Conservation (phyloP, 2,797 vertebrate species). For the Psittacula echo region DNA sequence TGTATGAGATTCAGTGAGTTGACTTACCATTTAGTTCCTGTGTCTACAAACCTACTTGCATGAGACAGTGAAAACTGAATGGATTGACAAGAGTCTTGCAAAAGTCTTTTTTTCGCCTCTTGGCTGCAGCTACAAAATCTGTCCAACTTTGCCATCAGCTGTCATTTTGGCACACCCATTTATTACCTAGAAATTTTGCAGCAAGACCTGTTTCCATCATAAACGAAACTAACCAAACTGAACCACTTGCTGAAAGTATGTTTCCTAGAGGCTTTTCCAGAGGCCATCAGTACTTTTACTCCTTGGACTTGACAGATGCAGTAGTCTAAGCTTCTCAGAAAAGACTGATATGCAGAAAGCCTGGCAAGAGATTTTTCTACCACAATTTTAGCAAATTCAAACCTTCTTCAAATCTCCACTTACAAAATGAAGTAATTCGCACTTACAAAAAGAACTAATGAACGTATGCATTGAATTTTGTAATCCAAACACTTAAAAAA, state of each 20-base stretch:
- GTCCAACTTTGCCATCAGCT: neutral
- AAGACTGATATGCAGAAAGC: neutral
- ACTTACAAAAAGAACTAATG: neutral
- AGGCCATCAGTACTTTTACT: neutral
- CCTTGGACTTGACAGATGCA: neutral
- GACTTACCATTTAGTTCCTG: conserved; percentile 51
- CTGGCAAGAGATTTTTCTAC: neutral
- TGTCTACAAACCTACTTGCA: conserved; percentile 53
- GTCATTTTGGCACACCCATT: neutral
- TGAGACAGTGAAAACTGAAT: conserved; percentile 52
- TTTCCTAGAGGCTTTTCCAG: neutral
- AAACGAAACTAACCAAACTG: neutral
- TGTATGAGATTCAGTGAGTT: conserved; percentile 22
- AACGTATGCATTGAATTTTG: neutral
- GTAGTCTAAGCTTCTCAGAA: neutral
- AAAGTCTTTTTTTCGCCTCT: neutral
- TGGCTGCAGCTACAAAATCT: conserved; percentile 7
- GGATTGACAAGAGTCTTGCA: conserved; percentile 12
- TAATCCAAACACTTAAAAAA: neutral
- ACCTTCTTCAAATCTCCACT: neutral
- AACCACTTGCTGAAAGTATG: neutral
- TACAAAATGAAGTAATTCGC: neutral
- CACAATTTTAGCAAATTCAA: neutral
- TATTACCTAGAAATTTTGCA: neutral
- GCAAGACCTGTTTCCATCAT: neutral